Percentiles rank a stretch among this genome's conserved stretches.
Evolutionary conservation across 2,797 vertebrate species (phyloP).

Genomic region (Yasuhikotakia modesta): DNA sequence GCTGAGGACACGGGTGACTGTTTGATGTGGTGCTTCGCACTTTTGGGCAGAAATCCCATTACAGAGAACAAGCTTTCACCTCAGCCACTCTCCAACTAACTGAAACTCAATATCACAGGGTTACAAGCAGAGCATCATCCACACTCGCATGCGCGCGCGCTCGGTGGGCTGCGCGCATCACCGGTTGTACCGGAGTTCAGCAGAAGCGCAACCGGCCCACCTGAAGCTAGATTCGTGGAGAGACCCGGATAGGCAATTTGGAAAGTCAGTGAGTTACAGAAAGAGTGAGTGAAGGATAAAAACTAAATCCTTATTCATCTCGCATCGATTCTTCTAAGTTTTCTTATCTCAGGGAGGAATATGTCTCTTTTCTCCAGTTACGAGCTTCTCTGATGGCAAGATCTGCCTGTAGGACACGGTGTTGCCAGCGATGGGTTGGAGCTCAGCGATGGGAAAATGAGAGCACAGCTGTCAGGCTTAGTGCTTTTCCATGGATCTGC

Average conservation of each 20-base stretch:
- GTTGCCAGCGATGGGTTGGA: constrained; percentile 34
- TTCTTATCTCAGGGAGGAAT: constrained; percentile 31
- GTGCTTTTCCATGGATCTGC: constrained; percentile 27
- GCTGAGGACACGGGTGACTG: constrained; percentile 33
- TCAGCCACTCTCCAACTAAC: constrained; percentile 42
- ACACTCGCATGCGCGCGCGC: constrained; percentile 35
- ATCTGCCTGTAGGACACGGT: constrained; percentile 22
- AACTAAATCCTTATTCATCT: constrained; percentile 35
- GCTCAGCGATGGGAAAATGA: constrained; percentile 39
- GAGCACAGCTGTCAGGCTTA: constrained; percentile 39
- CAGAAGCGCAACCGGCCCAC: constrained; percentile 40
- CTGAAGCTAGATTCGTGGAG: constrained; percentile 37
- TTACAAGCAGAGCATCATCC: constrained; percentile 42
- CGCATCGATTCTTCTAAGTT: constrained; percentile 34
- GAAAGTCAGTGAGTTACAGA: constrained; percentile 7
- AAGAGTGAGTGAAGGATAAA: constrained; percentile 31
- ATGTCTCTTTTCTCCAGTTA: constrained; percentile 31
- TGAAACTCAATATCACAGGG: constrained; percentile 47
- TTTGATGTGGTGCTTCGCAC: constrained; percentile 32
- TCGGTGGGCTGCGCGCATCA: constrained; percentile 23
- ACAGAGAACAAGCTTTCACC: constrained; percentile 44
- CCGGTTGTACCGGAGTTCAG: constrained; percentile 36
- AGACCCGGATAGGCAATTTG: constrained; percentile 38
- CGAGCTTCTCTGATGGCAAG: constrained; percentile 35
- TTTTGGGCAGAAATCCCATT: constrained; percentile 47